These are phyloP conservation scores for Dicentrarchus labrax DNA, from an alignment of 2,113 vertebrate species.

Conservation along the genomic window DNA sequence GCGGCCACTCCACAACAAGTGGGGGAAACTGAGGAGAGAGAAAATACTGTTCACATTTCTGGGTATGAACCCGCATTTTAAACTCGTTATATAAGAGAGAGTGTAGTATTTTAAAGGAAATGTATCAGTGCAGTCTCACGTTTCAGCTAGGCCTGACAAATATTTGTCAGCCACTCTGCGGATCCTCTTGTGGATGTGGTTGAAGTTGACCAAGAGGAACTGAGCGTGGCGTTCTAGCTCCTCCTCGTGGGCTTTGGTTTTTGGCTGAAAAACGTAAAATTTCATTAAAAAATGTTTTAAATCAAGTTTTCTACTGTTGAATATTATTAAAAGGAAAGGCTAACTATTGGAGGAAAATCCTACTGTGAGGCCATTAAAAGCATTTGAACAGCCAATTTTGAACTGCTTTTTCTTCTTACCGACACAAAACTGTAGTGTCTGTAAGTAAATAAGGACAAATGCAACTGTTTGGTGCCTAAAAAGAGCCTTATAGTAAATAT, in stretches of 20 bases:
- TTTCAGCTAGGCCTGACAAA: conserved; percentile 96
- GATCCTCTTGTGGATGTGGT: conserved; percentile 98
- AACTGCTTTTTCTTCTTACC: background rate
- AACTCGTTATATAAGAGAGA: background rate
- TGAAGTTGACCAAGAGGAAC: conserved; percentile 98
- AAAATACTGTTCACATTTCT: background rate
- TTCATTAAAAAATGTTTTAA: background rate
- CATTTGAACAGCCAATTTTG: too few relatives aligned
- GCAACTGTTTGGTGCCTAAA: background rate
- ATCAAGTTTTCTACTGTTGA: too few relatives aligned
- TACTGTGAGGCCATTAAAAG: too few relatives aligned
- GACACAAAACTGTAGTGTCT: background rate
- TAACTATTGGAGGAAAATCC: too few relatives aligned
- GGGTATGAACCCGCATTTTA: background rate
- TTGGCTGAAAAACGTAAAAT: conserved; percentile 85
- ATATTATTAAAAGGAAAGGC: too few relatives aligned
- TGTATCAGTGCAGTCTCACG: conserved; percentile 82
- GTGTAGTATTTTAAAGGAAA: background rate
- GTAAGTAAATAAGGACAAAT: background rate
- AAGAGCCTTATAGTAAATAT: background rate
- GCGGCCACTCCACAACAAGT: conserved; percentile 96
- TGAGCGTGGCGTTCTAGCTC: conserved; percentile 97
- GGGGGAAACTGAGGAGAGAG: conserved; percentile 89
- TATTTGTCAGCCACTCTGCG: conserved; percentile 98
- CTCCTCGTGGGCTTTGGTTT: conserved; percentile 96